Conservation (phyloP, 2,888 invertebrate genomes). For the Acheta domesticus region DNA sequence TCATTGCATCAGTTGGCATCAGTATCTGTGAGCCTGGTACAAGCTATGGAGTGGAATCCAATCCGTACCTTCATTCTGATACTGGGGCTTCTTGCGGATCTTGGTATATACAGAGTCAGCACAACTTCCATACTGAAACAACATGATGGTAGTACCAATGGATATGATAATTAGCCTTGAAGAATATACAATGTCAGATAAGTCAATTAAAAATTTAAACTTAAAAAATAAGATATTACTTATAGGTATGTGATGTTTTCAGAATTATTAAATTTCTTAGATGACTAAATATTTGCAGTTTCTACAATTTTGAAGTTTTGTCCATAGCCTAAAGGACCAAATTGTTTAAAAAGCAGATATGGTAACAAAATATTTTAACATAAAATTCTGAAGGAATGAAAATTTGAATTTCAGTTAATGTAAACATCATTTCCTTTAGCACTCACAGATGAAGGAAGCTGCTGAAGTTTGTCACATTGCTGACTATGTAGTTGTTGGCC, state of each 20-base stretch:
- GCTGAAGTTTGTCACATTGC: slow-evolving; percentile 32
- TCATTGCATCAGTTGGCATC: slow-evolving; percentile 25
- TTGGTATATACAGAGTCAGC: slow-evolving; percentile 35
- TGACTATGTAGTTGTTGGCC: slow-evolving; percentile 26
- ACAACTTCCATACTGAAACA: slow-evolving; percentile 34
- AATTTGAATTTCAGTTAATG: too few relatives aligned
- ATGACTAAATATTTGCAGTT: too few relatives aligned
- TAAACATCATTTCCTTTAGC: background rate
- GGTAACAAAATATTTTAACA: background rate
- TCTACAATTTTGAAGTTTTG: too few relatives aligned
- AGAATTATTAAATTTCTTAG: too few relatives aligned
- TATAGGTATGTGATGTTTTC: too few relatives aligned
- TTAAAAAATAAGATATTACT: background rate
- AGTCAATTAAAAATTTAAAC: background rate
- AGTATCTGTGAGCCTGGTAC: slow-evolving; percentile 35
- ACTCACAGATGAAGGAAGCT: slow-evolving; percentile 31
- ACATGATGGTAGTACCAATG: background rate
- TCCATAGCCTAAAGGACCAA: too few relatives aligned
- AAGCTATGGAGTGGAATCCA: slow-evolving; percentile 35
- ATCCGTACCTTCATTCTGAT: slow-evolving; percentile 32
- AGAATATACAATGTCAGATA: background rate
- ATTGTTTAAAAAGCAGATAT: background rate
- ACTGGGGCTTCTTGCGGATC: slow-evolving; percentile 33
- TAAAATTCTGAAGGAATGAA: background rate
- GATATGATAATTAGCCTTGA: background rate